These are phyloP conservation scores for Phyllopteryx taeniolatus DNA, from an alignment of 2,113 vertebrate species.

Conservation along the genomic window DNA sequence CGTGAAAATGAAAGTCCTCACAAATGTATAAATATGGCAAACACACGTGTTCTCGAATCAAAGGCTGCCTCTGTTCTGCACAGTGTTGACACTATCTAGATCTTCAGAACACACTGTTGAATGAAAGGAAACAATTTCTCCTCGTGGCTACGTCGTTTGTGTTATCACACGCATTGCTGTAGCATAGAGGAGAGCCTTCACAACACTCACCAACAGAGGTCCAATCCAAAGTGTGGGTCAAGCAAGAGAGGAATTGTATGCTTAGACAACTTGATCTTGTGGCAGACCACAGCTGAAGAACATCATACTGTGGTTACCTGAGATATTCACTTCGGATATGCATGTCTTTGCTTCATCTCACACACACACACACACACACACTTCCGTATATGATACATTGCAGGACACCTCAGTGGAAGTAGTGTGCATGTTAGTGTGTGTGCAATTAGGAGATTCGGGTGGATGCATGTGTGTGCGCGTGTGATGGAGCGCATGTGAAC, in stretches of 20 bases:
- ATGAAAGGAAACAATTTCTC: conserved; percentile 33
- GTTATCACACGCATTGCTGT: conserved; percentile 58
- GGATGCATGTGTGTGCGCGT: conserved; percentile 1
- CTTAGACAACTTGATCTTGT: conserved; percentile 36
- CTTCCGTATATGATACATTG: conserved; percentile 9
- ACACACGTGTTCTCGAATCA: conserved; percentile 61
- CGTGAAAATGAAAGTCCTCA: conserved; percentile 55
- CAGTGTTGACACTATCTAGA: conserved; percentile 37
- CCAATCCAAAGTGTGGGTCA: conserved; percentile 23
- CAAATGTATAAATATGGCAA: conserved; percentile 48
- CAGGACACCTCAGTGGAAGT: conserved; percentile 14
- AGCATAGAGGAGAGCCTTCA: conserved; percentile 50
- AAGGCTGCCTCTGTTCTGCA: conserved; percentile 50
- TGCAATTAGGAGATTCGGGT: neutral
- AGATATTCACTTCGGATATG: conserved; percentile 13
- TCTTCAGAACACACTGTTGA: conserved; percentile 41
- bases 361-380: conserved; percentile 9
- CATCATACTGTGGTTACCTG: conserved; percentile 22
- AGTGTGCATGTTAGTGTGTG: conserved; percentile 2
- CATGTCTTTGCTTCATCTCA: conserved; percentile 18
- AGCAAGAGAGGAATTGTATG: conserved; percentile 46
- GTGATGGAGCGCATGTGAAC: conserved; percentile 14
- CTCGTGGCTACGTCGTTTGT: conserved; percentile 20
- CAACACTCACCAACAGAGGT: conserved; percentile 53
- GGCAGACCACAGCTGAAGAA: conserved; percentile 22